These are phyloP conservation scores for Anas flavirostris DNA, from an alignment of 2,797 vertebrate genomes.

Conservation along the genomic window DNA sequence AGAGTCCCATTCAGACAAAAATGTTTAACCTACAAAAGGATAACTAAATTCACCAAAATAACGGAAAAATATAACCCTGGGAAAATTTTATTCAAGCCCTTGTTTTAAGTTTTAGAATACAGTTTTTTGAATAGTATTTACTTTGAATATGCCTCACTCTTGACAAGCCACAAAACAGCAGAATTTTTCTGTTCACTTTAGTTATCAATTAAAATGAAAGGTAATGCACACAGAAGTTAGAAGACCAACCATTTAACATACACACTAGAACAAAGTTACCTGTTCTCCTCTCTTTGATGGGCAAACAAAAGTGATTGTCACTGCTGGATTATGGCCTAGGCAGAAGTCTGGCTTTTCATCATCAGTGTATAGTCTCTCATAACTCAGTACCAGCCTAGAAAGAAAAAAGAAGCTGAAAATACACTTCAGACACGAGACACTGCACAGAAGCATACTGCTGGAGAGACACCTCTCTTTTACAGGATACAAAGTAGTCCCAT, in stretches of 20 bases:
- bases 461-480: background rate
- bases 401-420: background rate
- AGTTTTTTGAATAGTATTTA: background rate
- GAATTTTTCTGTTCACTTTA: background rate
- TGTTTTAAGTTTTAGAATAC: background rate
- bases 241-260: background rate
- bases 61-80: background rate
- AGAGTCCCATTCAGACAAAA: background rate
- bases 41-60: background rate
- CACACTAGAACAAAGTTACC: constrained; percentile 40
- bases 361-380: constrained; percentile 66
- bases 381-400: constrained; percentile 86
- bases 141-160: background rate
- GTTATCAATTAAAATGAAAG: background rate
- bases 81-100: background rate
- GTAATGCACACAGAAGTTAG: background rate
- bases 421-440: background rate
- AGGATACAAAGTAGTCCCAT: background rate
- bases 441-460: background rate
- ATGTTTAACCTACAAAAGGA: background rate
- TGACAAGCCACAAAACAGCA: background rate
- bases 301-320: constrained; percentile 91
- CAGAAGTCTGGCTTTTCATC: constrained; percentile 79
- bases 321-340: constrained; percentile 84
- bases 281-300: constrained; percentile 87